phyloP scores from a whole-genome alignment of 2,797 vertebrate species.

The Myotis vivesi region DNA sequence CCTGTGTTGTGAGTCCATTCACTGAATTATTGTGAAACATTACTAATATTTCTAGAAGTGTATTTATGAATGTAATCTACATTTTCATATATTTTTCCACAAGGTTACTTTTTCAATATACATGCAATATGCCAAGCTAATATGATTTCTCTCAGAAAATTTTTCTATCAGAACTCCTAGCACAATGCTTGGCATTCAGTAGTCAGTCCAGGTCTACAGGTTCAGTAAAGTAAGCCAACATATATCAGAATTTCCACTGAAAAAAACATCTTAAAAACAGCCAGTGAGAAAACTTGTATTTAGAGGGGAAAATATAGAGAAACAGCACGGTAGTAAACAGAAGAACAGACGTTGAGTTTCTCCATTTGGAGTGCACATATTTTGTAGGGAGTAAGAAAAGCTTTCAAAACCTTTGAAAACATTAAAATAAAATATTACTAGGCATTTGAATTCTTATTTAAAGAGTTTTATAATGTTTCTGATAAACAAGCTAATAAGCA shows the following conservation, averaged over 20 bases:
- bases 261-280: slow-evolving; percentile 6
- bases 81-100: background rate
- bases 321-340: background rate
- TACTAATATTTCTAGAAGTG: background rate
- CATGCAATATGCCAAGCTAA: slow-evolving; percentile 14
- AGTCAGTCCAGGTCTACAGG: background rate
- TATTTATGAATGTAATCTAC: background rate
- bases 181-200: background rate
- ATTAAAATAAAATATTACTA: slow-evolving; percentile 27
- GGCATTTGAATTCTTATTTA: background rate
- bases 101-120: slow-evolving; percentile 40
- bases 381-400: slow-evolving; percentile 20
- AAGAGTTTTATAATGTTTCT: background rate
- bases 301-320: slow-evolving; percentile 15
- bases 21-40: slow-evolving; percentile 6
- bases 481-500: background rate
- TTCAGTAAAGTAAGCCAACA: background rate
- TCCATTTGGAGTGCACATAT: background rate
- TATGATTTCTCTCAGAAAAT: background rate
- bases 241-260: slow-evolving; percentile 15
- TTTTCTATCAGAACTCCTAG: background rate
- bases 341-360: background rate
- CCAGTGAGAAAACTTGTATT: background rate
- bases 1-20: background rate
- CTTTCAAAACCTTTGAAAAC: slow-evolving; percentile 20